Percentiles rank a stretch among this genome's conserved stretches.
Conservation (phyloP, 2,113 vertebrate species). For the Laticauda laticaudata region DNA sequence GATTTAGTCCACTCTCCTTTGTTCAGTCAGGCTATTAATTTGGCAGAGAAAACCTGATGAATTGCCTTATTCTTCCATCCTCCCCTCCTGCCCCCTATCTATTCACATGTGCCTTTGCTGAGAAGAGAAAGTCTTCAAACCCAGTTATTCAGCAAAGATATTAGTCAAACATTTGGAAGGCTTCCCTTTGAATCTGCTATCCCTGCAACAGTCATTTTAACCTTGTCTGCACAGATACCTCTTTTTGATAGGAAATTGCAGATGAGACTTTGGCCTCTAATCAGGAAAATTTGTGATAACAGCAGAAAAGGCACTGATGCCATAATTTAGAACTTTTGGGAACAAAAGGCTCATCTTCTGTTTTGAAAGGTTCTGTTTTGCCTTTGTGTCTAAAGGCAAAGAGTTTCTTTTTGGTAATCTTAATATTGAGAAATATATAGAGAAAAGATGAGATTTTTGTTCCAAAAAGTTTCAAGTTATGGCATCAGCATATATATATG, state of each 20-base stretch:
- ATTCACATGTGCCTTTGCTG: constrained; percentile 6
- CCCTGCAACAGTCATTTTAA: not conserved
- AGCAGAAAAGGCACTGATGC: not conserved
- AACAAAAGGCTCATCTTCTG: not conserved
- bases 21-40: not conserved
- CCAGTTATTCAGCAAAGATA: not conserved
- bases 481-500: too few relatives aligned
- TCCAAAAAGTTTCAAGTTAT: too few relatives aligned
- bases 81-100: not conserved
- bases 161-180: not conserved
- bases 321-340: not conserved
- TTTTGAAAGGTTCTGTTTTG: not conserved
- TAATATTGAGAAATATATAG: too few relatives aligned
- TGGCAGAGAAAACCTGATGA: not conserved
- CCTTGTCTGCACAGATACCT: not conserved
- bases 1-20: not conserved
- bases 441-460: too few relatives aligned
- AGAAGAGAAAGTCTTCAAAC: constrained; percentile 23
- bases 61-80: not conserved
- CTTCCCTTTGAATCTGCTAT: not conserved
- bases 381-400: not conserved
- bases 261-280: not conserved
- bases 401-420: not conserved
- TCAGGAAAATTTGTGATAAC: not conserved
- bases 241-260: not conserved